These are phyloP conservation scores for Cecidostiba fungosa DNA, from an alignment of 2,888 invertebrate genomes.

Conservation along the genomic window DNA sequence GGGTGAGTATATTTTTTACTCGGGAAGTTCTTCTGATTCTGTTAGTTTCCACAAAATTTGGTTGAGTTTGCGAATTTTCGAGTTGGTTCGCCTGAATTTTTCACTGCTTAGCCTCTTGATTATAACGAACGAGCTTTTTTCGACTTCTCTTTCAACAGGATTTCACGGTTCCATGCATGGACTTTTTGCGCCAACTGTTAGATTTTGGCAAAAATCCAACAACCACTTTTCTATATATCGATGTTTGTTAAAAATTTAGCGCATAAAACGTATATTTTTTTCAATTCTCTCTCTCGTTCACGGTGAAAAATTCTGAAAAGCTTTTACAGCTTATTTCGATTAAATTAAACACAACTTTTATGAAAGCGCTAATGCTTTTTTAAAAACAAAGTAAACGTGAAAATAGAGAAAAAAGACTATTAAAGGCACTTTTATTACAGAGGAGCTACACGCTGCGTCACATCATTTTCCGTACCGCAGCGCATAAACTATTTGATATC, in stretches of 20 bases:
- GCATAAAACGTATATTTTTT: not conserved
- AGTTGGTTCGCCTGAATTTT: not conserved
- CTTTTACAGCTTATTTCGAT: not conserved
- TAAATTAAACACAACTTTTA: not conserved
- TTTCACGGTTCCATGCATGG: too few relatives aligned
- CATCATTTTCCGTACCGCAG: constrained; percentile 43
- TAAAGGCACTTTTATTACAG: constrained; percentile 42
- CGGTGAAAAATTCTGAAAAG: not conserved
- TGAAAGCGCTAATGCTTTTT: not conserved
- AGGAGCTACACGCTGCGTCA: constrained; percentile 9
- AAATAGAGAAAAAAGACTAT: constrained; percentile 23
- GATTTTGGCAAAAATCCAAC: too few relatives aligned
- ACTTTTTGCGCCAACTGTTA: too few relatives aligned
- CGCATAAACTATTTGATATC: constrained; percentile 48
- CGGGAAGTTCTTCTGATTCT: not conserved
- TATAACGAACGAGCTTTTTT: not conserved
- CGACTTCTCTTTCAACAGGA: not conserved
- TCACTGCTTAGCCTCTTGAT: not conserved
- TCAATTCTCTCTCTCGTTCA: too few relatives aligned
- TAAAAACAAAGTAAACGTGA: not conserved
- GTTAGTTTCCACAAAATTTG: not conserved
- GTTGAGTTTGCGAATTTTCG: not conserved
- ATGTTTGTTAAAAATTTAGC: not conserved
- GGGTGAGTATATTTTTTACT: too few relatives aligned
- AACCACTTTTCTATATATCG: too few relatives aligned